Percentiles rank a stretch among this genome's conserved stretches.
These are phyloP conservation scores for Rattus rattus DNA, from an alignment of 2,113 vertebrate species.

Conservation along the genomic window DNA sequence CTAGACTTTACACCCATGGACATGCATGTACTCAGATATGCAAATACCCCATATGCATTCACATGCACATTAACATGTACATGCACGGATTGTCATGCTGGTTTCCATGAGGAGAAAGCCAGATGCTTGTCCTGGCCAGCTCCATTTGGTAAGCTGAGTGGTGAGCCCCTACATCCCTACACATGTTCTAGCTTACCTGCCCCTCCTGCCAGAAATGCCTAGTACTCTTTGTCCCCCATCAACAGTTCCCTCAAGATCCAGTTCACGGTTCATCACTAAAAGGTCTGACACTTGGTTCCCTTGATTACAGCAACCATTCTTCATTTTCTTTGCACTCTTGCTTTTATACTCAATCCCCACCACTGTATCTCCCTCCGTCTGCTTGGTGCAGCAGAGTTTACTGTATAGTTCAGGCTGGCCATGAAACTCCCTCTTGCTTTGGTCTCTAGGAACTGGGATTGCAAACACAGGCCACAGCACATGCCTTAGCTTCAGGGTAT, in stretches of 20 bases:
- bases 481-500: neutral
- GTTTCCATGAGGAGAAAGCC: neutral
- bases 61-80: neutral
- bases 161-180: accelerated
- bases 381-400: too few relatives aligned
- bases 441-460: neutral
- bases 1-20: neutral
- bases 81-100: neutral
- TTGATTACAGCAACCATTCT: neutral
- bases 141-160: neutral
- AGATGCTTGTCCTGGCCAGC: neutral
- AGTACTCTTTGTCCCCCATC: neutral
- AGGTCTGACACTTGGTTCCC: too few relatives aligned
- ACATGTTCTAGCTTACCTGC: neutral
- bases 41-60: neutral
- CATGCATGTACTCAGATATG: too few relatives aligned
- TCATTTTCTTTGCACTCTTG: neutral
- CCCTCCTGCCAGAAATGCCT: neutral
- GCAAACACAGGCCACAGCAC: too few relatives aligned
- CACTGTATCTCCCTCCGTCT: too few relatives aligned
- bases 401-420: neutral
- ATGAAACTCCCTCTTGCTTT: neutral
- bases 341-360: neutral
- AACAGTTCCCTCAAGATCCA: neutral
- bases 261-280: neutral